These are phyloP conservation scores for Phocides pigmalion DNA, from an alignment of 1,140 invertebrate species.

Conservation along the genomic window DNA sequence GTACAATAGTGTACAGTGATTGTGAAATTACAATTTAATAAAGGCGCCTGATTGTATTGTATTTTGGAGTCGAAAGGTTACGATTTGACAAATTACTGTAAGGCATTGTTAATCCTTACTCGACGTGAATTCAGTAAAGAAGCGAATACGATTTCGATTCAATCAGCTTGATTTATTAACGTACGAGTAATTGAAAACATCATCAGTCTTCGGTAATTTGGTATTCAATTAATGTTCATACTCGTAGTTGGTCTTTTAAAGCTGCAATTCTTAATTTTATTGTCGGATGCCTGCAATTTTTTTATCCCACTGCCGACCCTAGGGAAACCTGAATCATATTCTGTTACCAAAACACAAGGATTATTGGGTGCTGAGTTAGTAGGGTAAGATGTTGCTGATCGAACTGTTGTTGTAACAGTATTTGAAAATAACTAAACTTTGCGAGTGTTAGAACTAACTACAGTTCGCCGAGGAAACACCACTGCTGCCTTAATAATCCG, in stretches of 20 bases:
- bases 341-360: too few species aligned
- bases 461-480: too few species aligned
- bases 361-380: too few species aligned
- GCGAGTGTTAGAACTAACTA: too few species aligned
- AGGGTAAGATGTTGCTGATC: too few species aligned
- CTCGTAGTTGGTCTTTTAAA: not conserved
- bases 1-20: not conserved
- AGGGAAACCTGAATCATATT: too few species aligned
- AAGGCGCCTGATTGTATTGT: not conserved
- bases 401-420: too few species aligned
- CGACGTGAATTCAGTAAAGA: not conserved
- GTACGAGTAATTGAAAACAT: constrained; percentile 4
- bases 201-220: constrained; percentile 3
- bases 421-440: too few species aligned
- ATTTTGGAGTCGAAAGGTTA: not conserved
- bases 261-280: not conserved
- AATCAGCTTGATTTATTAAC: constrained; percentile 6
- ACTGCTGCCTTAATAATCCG: too few species aligned
- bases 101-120: not conserved
- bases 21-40: not conserved
- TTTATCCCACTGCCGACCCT: too few species aligned
- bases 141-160: constrained; percentile 1
- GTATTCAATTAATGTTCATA: not conserved
- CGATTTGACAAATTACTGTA: not conserved
- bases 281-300: not conserved